phyloP scores from a whole-genome alignment of 2,888 invertebrate species.

The Melinaea menophilus region DNA sequence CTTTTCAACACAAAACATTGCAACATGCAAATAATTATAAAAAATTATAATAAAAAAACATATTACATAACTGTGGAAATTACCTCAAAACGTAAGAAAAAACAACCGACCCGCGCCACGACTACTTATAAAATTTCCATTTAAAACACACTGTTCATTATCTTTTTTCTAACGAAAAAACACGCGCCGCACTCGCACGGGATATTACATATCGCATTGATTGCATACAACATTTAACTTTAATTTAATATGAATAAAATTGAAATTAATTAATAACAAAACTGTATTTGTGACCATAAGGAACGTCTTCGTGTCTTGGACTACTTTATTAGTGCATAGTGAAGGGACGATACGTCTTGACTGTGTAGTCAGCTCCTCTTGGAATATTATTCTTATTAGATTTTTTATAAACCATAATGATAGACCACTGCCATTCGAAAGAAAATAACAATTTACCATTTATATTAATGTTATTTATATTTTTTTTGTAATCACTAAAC shows the following conservation, averaged over 20 bases:
- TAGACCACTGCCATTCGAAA: too few relatives aligned
- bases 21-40: slow-evolving; percentile 18
- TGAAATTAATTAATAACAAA: slow-evolving; percentile 34
- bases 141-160: slow-evolving; percentile 73
- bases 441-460: too few relatives aligned
- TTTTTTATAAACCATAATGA: not conserved
- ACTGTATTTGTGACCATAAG: slow-evolving; percentile 46
- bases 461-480: too few relatives aligned
- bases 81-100: slow-evolving; percentile 53
- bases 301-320: slow-evolving; percentile 52
- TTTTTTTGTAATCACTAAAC: too few relatives aligned
- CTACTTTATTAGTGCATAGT: slow-evolving; percentile 67
- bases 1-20: not conserved
- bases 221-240: slow-evolving; percentile 35
- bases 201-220: slow-evolving; percentile 39
- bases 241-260: slow-evolving; percentile 37
- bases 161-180: slow-evolving; percentile 75
- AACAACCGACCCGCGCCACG: slow-evolving; percentile 61
- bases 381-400: not conserved
- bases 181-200: slow-evolving; percentile 41
- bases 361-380: not conserved
- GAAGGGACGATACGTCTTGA: slow-evolving; percentile 42
- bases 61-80: slow-evolving; percentile 60
- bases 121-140: slow-evolving; percentile 74
- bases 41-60: slow-evolving; percentile 23